Evolutionary conservation across 2,113 vertebrate species (phyloP), one percentile per base, ranked within the genome.

Genomic region (Podarcis raffonei): DNA sequence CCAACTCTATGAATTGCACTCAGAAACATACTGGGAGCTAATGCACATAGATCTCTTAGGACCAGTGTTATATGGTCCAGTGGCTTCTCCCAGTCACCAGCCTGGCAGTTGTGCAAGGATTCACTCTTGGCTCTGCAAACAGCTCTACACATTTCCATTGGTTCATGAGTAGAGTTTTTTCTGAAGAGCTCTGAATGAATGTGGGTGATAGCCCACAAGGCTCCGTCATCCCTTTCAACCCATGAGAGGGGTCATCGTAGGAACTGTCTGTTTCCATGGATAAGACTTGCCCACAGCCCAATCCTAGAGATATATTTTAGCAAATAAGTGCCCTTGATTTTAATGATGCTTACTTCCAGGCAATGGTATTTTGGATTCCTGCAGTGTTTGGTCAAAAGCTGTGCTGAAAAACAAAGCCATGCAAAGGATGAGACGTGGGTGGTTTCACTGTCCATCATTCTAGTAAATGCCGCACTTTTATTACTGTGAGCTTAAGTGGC

Each of bases 181-280:
- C 23, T 77, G 39, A 42, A 22, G 5, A 27, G 39, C 4, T 39
- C 39, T 62, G 59, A 62, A 62, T 62, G 18, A 5, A 20, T 20
- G 59, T 62, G 59, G 18, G 16, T 62, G 30, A 30, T 72, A 72
- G 68, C n/a, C 15, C 71, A 72, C 30, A 16, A 5, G 69, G 30
- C 30, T 15, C 71, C 71, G 4, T 15, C 13, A 72, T 13, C 71
- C 5, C 13, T n/a, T 72, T 27, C 11, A 25, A 30, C 27, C 25
- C 20, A 8, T 39, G 20, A 23, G 20, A 62, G 22, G 74, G 20
- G 35, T 8, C 35, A 35, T 30, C 18, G 72, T 84, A 84, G 69
- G 72, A 84, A 32, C 42, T 23, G n/a, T 74, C 94, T 85, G 87
- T 95, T 96, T 94, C 86, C 90, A 5, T 89, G 88, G 83, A 88